Percentiles rank a stretch among this genome's conserved stretches.
Evolutionary conservation across 2,113 vertebrate species (phyloP).

Genomic region (Chaetorhynchus papuensis): DNA sequence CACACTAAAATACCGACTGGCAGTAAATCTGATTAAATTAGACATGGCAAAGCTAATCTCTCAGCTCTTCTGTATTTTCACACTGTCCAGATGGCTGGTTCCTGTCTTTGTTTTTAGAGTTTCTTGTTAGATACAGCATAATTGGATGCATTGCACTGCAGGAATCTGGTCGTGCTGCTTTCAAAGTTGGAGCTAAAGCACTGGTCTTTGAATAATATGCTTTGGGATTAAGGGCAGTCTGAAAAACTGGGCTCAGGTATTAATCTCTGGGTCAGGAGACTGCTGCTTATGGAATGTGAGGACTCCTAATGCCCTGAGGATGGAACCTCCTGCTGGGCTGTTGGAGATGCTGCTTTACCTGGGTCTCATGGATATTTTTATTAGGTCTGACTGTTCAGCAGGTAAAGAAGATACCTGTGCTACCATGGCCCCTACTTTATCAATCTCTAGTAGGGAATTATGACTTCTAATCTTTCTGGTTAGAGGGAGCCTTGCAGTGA

Average conservation of each 20-base stretch:
- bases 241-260: background rate
- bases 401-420: background rate
- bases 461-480: background rate
- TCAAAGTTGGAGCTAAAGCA: background rate
- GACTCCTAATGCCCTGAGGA: background rate
- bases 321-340: background rate
- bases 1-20: background rate
- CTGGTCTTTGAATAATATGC: background rate
- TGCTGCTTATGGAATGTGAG: background rate
- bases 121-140: background rate
- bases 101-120: background rate
- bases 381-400: background rate
- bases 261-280: background rate
- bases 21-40: slow-evolving; percentile 46
- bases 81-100: slow-evolving; percentile 34
- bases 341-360: background rate
- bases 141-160: background rate
- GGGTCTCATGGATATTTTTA: background rate
- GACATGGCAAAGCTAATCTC: slow-evolving; percentile 3
- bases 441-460: background rate
- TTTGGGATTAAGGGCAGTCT: background rate
- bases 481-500: background rate
- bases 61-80: slow-evolving; percentile 5
- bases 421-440: background rate
- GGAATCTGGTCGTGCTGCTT: background rate